Percentiles rank a stretch among this genome's conserved stretches.
Evolutionary conservation across 2,888 invertebrate species (phyloP).

Genomic region (Eueremaeus valkanovi): DNA sequence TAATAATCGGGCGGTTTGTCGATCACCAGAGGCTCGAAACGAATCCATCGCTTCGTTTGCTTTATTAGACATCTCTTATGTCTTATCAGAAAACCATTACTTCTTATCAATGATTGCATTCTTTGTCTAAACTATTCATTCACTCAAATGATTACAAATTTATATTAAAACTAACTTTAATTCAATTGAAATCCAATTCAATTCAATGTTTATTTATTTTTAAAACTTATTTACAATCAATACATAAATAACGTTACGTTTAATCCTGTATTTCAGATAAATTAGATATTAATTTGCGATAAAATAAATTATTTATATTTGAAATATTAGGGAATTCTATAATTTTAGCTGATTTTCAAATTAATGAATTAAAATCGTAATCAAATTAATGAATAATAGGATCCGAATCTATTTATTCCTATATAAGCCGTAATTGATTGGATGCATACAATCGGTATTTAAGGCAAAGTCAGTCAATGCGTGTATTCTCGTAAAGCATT

Average conservation of each 20-base stretch:
- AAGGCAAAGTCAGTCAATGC: no score
- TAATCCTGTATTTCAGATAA: no score
- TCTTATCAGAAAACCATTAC: background rate
- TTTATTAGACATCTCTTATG: background rate
- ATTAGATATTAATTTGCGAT: no score
- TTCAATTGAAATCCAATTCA: background rate
- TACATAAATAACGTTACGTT: background rate
- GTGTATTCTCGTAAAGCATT: background rate
- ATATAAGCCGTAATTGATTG: constrained; percentile 23
- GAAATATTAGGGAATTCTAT: no score
- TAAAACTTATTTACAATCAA: background rate
- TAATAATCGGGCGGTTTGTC: constrained; percentile 39
- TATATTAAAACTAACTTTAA: background rate
- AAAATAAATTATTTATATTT: no score
- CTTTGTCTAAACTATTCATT: background rate
- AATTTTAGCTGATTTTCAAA: no score
- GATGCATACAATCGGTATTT: background rate
- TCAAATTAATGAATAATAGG: no score
- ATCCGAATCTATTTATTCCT: no score
- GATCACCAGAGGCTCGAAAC: constrained; percentile 12
- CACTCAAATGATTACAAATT: background rate
- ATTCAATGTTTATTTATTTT: background rate
- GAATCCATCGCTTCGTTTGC: background rate
- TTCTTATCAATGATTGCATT: constrained; percentile 2
- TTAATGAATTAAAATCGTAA: no score